Base-by-base conservation (phyloP, 2,113 vertebrate genomes). In the Psittacula cyanocephala region DNA sequence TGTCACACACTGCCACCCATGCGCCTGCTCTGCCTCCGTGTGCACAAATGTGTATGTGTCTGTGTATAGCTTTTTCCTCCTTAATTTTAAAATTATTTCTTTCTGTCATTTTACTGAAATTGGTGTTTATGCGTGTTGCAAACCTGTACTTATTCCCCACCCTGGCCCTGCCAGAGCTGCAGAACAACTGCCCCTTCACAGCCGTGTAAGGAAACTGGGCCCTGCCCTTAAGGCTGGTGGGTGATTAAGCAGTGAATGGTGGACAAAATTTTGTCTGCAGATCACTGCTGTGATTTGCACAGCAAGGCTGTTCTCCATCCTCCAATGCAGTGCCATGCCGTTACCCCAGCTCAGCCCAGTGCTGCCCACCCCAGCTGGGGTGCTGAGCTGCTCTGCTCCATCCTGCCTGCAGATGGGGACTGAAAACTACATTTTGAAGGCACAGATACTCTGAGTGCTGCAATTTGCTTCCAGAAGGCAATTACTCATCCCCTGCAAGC, bases 371-470 rank as follows among this genome's bases (percentile, higher is more conserved):
- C 55, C 11, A 17, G 46, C 20, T 8, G 55, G 29, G 88, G 91
- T 87, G 85, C 87, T 93, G 92, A 75, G 83, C 70, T 95, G 93
- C 81, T 93, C 78, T 97, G 94, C 94, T 86, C 85, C 67, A 69
- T 91, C 88, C 84, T 95, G 89, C 96, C 96, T 96, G 95, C 91
- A 97, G 95, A 68, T 95, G 95, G 96, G 91, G 95, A 97, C 85
- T 88, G 59, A 74, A 94, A 96, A 75, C 95, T 95, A 15, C 17
- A 2, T 94, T 96, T 96, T 65, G 93, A 85, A 95, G 79, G 63
- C 86, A 25, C 44, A 37, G 79, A 80, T 47, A 18, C 2, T 20
- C 47, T 0, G 11, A 81, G 69, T 53, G 53, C 84, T 62, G 65
- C 89, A 80, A 78, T 62, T 85, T 24, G 4, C 67, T 87, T 91